Evolutionary conservation across 1,140 invertebrate species (phyloP), one percentile per base, ranked within the genome.

Genomic region (Antheraea mylitta): DNA sequence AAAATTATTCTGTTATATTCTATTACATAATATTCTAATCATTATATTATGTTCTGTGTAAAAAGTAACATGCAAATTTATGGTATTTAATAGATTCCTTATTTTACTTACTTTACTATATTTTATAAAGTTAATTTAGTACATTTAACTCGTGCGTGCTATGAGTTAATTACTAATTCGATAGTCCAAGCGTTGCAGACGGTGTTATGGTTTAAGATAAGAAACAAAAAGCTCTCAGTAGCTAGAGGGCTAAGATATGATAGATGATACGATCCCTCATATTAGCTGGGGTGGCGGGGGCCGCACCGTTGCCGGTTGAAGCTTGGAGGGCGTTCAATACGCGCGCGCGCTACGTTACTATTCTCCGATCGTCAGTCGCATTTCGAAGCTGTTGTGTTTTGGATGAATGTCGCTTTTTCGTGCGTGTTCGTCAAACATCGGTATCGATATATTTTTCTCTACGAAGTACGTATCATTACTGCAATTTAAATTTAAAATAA

Each of bases 321-420:
- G 78, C 82, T 80, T 80, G 83, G 78, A 73, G 72, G 68, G 79
- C 87, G 87, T 74, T 89, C 86, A 78, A 89, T 87, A 89, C 89
- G 87, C 86, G 87, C 89, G 89, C 85, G 87, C 89, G 85, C 86
- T 78, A 78, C 80, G 75, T 38, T 72, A 72, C 65, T 74, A 72
- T 58, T 65, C 73, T 67, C 77, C 82, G 89, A 83, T 91, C 86
- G 68, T 76, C 82, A 90, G 86, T 91, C 86, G 87, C 82, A 79
- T 85, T 86, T 81, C 74, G 80, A 85, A 80, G 79, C 77, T 76
- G 77, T 81, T 78, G 81, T 69, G 81, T 79, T 70, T 73, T 78
- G 78, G 69, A 62, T 70, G 76, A 80, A 59, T 67, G 73, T 74
- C 80, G 72, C 71, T 72, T 68, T 64, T 66, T 74, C 78, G 71